A percentile compares a stretch with the other conserved stretches of the same genome.
Conservation (phyloP, 2,797 vertebrate genomes). For the Setipinna tenuifilis region DNA sequence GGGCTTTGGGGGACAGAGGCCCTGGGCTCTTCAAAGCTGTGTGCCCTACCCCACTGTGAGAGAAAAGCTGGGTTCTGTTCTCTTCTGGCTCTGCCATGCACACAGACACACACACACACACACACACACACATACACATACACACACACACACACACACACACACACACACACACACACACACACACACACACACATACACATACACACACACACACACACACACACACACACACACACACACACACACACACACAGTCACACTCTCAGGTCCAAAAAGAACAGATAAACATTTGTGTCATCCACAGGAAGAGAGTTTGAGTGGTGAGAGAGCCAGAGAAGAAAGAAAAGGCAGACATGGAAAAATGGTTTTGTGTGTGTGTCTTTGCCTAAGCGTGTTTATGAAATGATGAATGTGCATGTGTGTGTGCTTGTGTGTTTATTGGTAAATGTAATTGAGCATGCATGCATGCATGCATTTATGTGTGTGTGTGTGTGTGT, state of each 20-base stretch:
- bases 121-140: constrained; percentile 42
- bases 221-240: constrained; percentile 15
- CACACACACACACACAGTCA: too few species aligned
- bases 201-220: constrained; percentile 42
- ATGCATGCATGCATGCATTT: not conserved
- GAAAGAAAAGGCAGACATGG: constrained; percentile 5
- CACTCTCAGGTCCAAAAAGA: constrained; percentile 57
- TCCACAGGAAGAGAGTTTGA: not conserved
- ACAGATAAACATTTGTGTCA: constrained; percentile 49
- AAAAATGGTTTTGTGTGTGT: constrained; percentile 10
- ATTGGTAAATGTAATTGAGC: not conserved
- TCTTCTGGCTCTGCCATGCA: not conserved
- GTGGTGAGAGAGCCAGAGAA: not conserved
- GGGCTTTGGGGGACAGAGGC: constrained; percentile 40
- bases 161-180: constrained; percentile 31
- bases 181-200: constrained; percentile 51
- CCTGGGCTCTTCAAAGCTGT: not conserved
- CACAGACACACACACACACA: constrained; percentile 28
- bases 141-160: constrained; percentile 21
- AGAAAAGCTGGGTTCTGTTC: not conserved
- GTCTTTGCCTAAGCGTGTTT: not conserved
- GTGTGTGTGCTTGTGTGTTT: too few species aligned
- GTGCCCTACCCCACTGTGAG: not conserved
- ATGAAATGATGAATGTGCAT: too few species aligned
- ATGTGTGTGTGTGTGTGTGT: not conserved